Conservation (phyloP, 2,113 vertebrate species). For the Buteo buteo region DNA sequence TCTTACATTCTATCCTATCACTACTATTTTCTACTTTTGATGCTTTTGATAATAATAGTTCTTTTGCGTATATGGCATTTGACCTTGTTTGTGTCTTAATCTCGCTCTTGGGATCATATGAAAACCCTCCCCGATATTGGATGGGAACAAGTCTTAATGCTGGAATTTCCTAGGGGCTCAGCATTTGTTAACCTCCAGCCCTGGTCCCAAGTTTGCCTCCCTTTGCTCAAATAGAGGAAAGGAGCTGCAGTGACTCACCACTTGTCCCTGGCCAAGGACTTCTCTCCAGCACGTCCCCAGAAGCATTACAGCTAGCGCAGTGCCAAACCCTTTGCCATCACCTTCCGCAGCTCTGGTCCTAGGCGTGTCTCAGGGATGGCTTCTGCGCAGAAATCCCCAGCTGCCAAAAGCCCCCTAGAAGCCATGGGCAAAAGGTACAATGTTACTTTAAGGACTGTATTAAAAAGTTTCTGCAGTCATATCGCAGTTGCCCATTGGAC, state of each 20-base stretch:
- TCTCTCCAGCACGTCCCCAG: not conserved
- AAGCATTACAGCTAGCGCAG: not conserved
- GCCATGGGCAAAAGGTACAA: not conserved
- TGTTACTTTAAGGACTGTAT: not conserved
- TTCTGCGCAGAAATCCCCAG: not conserved
- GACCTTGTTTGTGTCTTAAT: no score
- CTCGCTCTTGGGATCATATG: no score
- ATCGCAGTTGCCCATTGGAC: not conserved
- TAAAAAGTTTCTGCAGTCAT: not conserved
- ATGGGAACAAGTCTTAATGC: not conserved
- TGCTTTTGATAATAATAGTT: no score
- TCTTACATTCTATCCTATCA: no score
- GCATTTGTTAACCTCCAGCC: not conserved
- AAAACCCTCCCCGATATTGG: no score
- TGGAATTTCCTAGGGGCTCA: not conserved
- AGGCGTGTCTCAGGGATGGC: not conserved
- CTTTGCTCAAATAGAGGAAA: not conserved
- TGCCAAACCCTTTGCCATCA: not conserved
- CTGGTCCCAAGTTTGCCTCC: not conserved
- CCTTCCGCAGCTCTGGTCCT: not conserved
- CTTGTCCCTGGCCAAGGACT: not conserved
- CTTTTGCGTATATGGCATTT: no score
- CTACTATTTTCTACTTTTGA: no score
- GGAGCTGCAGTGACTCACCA: not conserved
- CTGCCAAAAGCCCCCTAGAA: not conserved